Conservation (phyloP, 2,888 invertebrate species). For the Dryobotodes eremita region DNA sequence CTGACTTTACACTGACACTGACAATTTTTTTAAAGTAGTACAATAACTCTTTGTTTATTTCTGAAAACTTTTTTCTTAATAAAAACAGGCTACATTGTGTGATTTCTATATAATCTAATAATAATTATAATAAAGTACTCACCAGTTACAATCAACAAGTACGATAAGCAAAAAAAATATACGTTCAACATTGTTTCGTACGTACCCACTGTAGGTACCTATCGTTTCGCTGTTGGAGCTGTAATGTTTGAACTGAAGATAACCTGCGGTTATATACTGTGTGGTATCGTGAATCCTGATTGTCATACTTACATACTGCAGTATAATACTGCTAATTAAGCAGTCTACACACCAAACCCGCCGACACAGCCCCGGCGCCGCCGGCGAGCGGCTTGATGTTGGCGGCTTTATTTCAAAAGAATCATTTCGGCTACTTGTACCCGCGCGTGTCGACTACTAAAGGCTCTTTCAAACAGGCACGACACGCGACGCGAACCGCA, state of each 20-base stretch:
- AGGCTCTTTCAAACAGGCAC: no score
- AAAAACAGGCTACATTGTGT: not conserved
- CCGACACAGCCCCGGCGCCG: no score
- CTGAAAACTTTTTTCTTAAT: not conserved
- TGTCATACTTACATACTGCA: not conserved
- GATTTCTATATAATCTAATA: not conserved
- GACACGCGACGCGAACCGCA: no score
- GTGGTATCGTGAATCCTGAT: not conserved
- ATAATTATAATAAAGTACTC: conserved; percentile 5
- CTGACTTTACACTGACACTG: not conserved
- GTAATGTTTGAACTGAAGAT: not conserved
- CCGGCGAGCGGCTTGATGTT: no score
- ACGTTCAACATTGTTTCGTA: not conserved
- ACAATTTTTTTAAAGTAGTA: not conserved
- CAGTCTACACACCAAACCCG: no score
- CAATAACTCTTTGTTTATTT: not conserved
- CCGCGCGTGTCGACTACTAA: no score
- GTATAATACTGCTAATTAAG: no score
- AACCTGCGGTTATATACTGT: conserved; percentile 11
- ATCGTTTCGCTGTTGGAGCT: not conserved
- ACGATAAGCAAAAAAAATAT: conserved; percentile 15
- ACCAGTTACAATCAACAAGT: conserved; percentile 11
- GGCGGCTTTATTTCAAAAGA: no score
- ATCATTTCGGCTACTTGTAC: no score
- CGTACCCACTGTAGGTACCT: not conserved